Conservation (phyloP, 2,888 invertebrate genomes). For the Leucoptera coffeella region DNA sequence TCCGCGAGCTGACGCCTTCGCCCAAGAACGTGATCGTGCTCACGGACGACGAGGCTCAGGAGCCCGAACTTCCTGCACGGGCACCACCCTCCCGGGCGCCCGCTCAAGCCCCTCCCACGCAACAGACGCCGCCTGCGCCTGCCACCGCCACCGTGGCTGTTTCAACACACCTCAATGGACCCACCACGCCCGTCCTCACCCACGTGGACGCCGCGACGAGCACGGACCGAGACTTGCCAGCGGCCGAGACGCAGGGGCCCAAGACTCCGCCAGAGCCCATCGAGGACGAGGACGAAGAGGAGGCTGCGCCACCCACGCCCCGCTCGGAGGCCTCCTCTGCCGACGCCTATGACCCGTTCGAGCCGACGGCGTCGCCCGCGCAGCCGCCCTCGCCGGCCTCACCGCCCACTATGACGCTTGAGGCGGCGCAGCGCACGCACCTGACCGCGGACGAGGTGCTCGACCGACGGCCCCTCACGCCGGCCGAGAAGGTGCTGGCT, state of each 20-base stretch:
- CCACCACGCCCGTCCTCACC: conserved; percentile 7
- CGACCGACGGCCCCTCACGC: conserved; percentile 43
- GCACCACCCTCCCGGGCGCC: conserved; percentile 12
- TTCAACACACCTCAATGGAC: too few species aligned
- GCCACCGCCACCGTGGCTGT: too few species aligned
- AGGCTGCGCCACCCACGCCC: conserved; percentile 35
- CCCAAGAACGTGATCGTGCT: conserved; percentile 77
- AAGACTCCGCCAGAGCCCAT: conserved; percentile 59
- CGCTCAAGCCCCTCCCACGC: conserved; percentile 14
- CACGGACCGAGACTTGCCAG: conserved; percentile 11
- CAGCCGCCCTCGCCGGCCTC: conserved; percentile 13
- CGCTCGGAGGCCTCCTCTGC: conserved; percentile 66
- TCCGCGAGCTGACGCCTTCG: conserved; percentile 74
- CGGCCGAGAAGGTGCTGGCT: conserved; percentile 56
- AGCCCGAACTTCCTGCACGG: conserved; percentile 16
- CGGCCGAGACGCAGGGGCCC: conserved; percentile 12
- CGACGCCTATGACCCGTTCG: conserved; percentile 86
- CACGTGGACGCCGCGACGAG: conserved; percentile 10
- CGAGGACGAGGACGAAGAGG: too few species aligned
- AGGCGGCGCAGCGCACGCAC: conserved; percentile 42
- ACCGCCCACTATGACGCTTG: conserved; percentile 23
- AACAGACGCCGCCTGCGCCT: conserved; percentile 7
- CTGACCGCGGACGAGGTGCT: conserved; percentile 40
- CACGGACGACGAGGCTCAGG: conserved; percentile 70
- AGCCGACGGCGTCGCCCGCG: conserved; percentile 21